Evolutionary conservation across 1,140 invertebrate genomes (phyloP).

Genomic region (Ericerus pela): DNA sequence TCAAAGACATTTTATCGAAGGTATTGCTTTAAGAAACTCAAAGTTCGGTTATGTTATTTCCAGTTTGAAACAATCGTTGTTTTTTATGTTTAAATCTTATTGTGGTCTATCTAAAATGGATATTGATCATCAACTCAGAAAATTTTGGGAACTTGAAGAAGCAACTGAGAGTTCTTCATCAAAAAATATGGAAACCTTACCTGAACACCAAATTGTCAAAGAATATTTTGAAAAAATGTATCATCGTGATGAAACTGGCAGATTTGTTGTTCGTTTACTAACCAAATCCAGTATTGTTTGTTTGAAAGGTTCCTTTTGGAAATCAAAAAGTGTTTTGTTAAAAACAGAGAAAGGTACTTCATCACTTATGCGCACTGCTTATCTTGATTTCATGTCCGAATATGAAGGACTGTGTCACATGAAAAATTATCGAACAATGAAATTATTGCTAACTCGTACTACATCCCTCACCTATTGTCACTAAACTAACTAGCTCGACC

Average conservation of each 20-base stretch:
- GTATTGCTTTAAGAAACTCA: not conserved
- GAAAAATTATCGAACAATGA: not conserved
- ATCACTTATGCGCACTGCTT: not conserved
- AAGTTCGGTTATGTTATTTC: not conserved
- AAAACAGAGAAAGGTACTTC: not conserved
- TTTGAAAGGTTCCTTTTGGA: not conserved
- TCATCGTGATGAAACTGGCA: not conserved
- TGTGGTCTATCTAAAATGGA: no score
- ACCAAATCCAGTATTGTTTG: not conserved
- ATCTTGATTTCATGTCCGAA: not conserved
- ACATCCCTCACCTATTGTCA: constrained; percentile 17
- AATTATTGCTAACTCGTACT: not conserved
- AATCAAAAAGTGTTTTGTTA: not conserved
- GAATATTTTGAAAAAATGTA: not conserved
- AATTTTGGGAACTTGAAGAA: not conserved
- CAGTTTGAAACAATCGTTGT: not conserved
- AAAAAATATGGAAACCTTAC: not conserved
- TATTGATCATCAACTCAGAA: not conserved
- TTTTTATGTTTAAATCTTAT: no score
- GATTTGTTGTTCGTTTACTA: not conserved
- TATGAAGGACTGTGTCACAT: not conserved
- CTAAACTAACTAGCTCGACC: not conserved
- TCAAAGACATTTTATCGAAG: not conserved
- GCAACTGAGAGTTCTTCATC: not conserved
- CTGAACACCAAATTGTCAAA: not conserved